phyloP scores from a whole-genome alignment of 1,140 invertebrate species.

The Panulirus ornatus region DNA sequence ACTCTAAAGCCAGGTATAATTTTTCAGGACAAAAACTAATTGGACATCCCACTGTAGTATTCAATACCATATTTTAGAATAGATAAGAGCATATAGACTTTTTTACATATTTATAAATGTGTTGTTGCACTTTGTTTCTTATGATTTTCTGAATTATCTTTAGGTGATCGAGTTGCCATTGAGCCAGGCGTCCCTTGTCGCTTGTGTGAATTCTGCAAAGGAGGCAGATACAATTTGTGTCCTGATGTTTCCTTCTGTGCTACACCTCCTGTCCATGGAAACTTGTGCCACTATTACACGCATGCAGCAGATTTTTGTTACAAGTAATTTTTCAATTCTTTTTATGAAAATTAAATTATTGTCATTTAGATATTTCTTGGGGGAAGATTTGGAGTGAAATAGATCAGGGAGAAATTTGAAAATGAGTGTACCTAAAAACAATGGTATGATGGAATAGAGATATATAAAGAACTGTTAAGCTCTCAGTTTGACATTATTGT shows the following conservation, averaged over 20 bases:
- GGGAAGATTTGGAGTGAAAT: too few relatives aligned
- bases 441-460: too few relatives aligned
- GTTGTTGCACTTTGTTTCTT: not conserved
- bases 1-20: constrained; percentile 84
- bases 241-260: constrained; percentile 91
- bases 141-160: not conserved
- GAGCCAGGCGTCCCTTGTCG: constrained; percentile 95
- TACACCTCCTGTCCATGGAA: constrained; percentile 93
- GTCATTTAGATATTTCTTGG: too few relatives aligned
- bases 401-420: too few relatives aligned
- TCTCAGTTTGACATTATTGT: too few relatives aligned
- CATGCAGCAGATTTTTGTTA: constrained; percentile 96
- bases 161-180: constrained; percentile 93
- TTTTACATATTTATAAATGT: not conserved
- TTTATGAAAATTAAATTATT: too few relatives aligned
- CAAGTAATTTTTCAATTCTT: constrained; percentile 82
- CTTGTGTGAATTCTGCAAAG: constrained; percentile 90
- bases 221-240: constrained; percentile 94
- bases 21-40: not conserved
- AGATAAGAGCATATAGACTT: not conserved
- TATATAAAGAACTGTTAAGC: too few relatives aligned
- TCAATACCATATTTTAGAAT: not conserved
- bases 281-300: constrained; percentile 89
- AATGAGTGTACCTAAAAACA: too few relatives aligned
- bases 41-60: not conserved